Base-by-base conservation (phyloP, 2,797 vertebrate species). In the Podarcis siculus region DNA sequence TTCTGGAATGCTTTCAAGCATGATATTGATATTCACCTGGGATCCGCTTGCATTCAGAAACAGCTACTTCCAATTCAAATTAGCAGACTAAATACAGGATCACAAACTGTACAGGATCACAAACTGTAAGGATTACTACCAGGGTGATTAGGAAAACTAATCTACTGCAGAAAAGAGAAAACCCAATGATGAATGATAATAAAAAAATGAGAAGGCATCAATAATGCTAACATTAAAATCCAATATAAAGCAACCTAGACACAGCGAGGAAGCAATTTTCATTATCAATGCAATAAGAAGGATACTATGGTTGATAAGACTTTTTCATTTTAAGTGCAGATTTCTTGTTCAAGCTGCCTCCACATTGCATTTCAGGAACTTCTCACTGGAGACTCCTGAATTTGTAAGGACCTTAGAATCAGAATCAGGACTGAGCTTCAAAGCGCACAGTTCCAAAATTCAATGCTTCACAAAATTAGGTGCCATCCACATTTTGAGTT, bases 1-100 rank as follows among this genome's bases (percentile, higher is more conserved):
- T 82, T 95, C 86, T 96, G 95, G 96, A 96, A 97, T 95, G 94
- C 92, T 96, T 96, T 96, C 95, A 97, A 95, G 93, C 90, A 90
- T 72, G 90, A 93, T 95, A 89, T 77, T 86, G 90, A 93, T 92
- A 90, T 86, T 94, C 9, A 1, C 72, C 90, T 90, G 90, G 89
- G 91, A 77, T 55, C 27, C 66, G 39, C 84, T 86, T 86, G 89
- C 89, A 93, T 87, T 94, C 95, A 89, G 93, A 91, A 88, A 93
- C 92, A 89, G 86, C 55, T 93, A 78, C 89, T 94, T 94, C 89
- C 83, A 92, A 79, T 17, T 81, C 78, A n/a, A 90, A 82, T 78
- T 30, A 83, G 75, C 71, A 85, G 88, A 90, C 90, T 86, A 93
- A 88, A 92, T 55, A 55, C 49, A 12, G 49, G 49, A 49, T 49